A percentile compares a stretch with the other conserved stretches of the same genome.
phyloP scores from a whole-genome alignment of 1,140 invertebrate genomes.

The Aphelinus atriplicis region DNA sequence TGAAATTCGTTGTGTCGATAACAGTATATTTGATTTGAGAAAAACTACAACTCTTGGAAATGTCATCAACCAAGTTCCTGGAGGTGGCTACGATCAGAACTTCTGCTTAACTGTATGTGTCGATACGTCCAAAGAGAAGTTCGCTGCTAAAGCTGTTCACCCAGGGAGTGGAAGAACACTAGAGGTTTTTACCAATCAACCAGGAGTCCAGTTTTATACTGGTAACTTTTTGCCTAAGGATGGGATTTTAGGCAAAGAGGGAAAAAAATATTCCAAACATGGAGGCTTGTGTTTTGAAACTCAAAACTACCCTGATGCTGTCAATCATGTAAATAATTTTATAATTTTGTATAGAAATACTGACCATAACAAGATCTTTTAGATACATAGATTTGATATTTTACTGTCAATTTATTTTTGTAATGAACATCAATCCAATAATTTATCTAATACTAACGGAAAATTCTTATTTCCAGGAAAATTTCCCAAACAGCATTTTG shows the following conservation, averaged over 20 bases:
- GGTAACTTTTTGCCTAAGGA: slow-evolving; percentile 75
- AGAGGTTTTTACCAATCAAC: slow-evolving; percentile 85
- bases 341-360: not conserved
- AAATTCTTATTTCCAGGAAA: slow-evolving; percentile 66
- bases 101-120: slow-evolving; percentile 67
- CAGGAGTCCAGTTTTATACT: slow-evolving; percentile 92
- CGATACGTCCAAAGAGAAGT: slow-evolving; percentile 35
- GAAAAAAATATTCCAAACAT: slow-evolving; percentile 77
- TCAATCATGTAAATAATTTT: slow-evolving; percentile 77
- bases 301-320: slow-evolving; percentile 91
- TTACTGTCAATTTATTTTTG: slow-evolving; percentile 7
- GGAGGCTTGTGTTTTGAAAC: slow-evolving; percentile 90
- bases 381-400: slow-evolving; percentile 20
- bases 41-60: slow-evolving; percentile 64
- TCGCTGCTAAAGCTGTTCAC: slow-evolving; percentile 71
- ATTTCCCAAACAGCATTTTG: slow-evolving; percentile 80
- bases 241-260: slow-evolving; percentile 76
- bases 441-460: slow-evolving; percentile 22
- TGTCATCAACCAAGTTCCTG: slow-evolving; percentile 62
- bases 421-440: not conserved
- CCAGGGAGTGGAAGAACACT: slow-evolving; percentile 76
- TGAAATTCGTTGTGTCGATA: slow-evolving; percentile 70
- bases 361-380: not conserved
- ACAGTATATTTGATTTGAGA: slow-evolving; percentile 71
- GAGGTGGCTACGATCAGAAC: slow-evolving; percentile 75